phyloP scores from a whole-genome alignment of 2,113 vertebrate species.

The Chaenogobius annularis region DNA sequence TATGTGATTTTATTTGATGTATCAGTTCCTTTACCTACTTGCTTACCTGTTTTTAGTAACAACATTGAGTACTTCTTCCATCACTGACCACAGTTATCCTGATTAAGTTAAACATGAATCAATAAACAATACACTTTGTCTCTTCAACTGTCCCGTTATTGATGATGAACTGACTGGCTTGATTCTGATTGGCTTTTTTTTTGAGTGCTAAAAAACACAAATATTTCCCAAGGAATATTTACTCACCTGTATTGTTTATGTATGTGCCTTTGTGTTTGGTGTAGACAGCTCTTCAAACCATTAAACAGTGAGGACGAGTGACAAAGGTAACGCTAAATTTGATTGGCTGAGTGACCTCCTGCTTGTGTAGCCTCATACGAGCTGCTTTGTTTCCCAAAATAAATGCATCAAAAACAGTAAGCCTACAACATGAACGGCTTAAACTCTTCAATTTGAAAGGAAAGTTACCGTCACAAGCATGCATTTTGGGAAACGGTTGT shows the following conservation, averaged over 20 bases:
- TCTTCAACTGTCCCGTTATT: neutral
- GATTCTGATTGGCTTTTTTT: neutral
- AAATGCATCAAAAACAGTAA: constrained; percentile 10
- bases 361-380: constrained; percentile 48
- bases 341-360: constrained; percentile 52
- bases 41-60: no score
- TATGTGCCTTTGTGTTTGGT: constrained; percentile 83
- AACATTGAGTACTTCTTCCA: no score
- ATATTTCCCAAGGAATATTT: neutral
- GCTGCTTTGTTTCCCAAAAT: constrained; percentile 53
- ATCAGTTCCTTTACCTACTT: no score
- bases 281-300: constrained; percentile 88
- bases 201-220: neutral
- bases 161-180: no score
- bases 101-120: no score
- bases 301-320: constrained; percentile 81
- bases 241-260: constrained; percentile 35
- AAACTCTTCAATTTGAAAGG: neutral
- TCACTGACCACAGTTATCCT: no score
- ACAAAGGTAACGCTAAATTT: constrained; percentile 84
- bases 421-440: no score
- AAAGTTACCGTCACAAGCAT: neutral
- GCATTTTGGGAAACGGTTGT: constrained; percentile 63
- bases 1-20: no score
- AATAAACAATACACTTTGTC: no score